These are phyloP conservation scores for Galago senegalensis DNA, from an alignment of 2,797 vertebrate genomes.

Conservation along the genomic window DNA sequence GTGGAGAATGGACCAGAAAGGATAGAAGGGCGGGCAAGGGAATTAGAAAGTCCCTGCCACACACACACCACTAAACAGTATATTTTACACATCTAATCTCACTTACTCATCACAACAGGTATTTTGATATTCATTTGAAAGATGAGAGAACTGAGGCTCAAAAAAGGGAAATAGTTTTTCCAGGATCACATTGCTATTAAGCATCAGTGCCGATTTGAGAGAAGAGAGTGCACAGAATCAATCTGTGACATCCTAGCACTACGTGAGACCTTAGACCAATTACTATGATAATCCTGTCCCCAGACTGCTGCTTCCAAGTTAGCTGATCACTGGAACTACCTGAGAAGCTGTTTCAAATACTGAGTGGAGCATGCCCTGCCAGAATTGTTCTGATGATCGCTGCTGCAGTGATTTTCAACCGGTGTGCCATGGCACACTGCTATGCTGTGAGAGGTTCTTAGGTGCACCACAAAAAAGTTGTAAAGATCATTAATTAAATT, in stretches of 20 bases:
- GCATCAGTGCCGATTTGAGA: neutral
- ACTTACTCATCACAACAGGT: neutral
- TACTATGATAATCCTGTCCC: neutral
- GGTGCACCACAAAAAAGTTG: too few species aligned
- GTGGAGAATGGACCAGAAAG: slow-evolving; percentile 55
- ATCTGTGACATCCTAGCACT: neutral
- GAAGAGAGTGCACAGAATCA: slow-evolving; percentile 15
- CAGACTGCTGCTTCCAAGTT: neutral
- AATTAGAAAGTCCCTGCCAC: neutral
- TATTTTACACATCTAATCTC: slow-evolving; percentile 18
- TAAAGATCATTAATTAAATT: too few species aligned
- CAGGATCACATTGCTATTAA: slow-evolving; percentile 1
- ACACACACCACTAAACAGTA: neutral
- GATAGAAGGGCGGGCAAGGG: neutral
- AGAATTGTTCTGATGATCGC: neutral
- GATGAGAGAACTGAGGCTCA: slow-evolving; percentile 17
- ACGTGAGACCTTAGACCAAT: slow-evolving; percentile 2
- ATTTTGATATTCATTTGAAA: slow-evolving; percentile 54
- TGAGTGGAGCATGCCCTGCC: neutral
- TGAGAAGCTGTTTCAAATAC: neutral
- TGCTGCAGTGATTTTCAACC: neutral
- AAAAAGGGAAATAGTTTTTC: neutral
- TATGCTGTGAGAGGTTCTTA: too few species aligned
- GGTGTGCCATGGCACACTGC: too few species aligned
- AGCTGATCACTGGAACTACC: neutral